Conservation (phyloP, 2,113 vertebrate genomes). For the Hylia prasina region DNA sequence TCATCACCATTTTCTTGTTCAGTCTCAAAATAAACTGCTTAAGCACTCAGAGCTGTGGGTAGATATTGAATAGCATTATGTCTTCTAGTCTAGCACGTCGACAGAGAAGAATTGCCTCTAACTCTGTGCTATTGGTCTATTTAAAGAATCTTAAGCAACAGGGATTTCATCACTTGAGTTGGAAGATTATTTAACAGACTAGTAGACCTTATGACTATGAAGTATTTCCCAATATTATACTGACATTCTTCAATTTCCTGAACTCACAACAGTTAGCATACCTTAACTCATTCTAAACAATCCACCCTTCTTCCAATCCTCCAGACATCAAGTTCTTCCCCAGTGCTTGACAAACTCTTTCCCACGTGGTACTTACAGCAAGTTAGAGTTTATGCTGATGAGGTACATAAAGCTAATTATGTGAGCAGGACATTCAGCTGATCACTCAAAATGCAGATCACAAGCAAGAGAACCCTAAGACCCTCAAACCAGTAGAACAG, state of each 20-base stretch:
- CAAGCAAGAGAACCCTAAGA: background rate
- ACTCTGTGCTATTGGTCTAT: background rate
- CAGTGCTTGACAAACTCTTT: background rate
- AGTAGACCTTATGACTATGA: background rate
- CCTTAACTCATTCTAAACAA: background rate
- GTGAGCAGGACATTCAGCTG: background rate
- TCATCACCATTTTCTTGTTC: background rate
- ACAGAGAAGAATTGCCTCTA: background rate
- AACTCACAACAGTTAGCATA: background rate
- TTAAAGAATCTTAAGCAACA: constrained; percentile 21
- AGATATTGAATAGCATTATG: background rate
- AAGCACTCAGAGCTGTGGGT: background rate
- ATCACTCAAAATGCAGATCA: background rate
- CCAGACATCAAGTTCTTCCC: background rate
- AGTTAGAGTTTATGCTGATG: background rate
- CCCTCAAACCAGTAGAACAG: background rate
- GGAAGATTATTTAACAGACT: constrained; percentile 10
- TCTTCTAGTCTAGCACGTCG: background rate
- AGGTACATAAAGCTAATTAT: background rate
- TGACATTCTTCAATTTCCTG: background rate
- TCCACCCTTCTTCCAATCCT: background rate
- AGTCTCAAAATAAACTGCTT: background rate
- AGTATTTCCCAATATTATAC: background rate
- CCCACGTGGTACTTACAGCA: background rate
- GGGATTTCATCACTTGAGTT: background rate